Conservation (phyloP, 2,888 invertebrate species). For the Limnephilus rhombicus region DNA sequence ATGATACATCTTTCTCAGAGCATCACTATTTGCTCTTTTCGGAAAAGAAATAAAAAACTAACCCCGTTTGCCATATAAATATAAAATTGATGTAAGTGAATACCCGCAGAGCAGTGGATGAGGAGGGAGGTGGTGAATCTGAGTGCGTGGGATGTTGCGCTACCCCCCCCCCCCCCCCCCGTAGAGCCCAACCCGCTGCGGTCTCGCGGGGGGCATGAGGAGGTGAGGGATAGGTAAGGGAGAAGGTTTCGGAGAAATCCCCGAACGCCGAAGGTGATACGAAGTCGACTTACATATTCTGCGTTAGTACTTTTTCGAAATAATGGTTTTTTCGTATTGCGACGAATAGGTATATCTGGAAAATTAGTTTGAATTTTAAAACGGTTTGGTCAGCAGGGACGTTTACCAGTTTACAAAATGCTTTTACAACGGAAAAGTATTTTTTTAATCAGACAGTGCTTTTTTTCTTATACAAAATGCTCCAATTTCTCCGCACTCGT, state of each 20-base stretch:
- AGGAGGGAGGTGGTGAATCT: neutral
- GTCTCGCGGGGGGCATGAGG: neutral
- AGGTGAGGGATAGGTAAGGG: neutral
- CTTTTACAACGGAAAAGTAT: neutral
- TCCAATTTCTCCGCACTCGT: neutral
- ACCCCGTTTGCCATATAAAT: neutral
- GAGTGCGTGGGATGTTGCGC: neutral
- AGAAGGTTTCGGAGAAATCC: neutral
- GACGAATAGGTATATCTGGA: neutral
- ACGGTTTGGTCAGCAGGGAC: neutral
- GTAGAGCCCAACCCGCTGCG: neutral
- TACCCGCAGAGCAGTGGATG: neutral
- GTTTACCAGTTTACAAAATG: neutral
- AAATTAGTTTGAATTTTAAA: neutral
- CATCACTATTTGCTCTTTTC: neutral
- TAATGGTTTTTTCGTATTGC: neutral
- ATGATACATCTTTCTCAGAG: neutral
- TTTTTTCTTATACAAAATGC: neutral
- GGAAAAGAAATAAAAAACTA: neutral
- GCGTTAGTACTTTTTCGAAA: neutral
- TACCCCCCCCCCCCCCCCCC: neutral
- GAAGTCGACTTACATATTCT: neutral
- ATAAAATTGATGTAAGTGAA: slow-evolving; percentile 29
- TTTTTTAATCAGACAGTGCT: neutral
- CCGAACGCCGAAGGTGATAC: neutral